phyloP scores from a whole-genome alignment of 2,888 invertebrate genomes.

The Noctua janthe region DNA sequence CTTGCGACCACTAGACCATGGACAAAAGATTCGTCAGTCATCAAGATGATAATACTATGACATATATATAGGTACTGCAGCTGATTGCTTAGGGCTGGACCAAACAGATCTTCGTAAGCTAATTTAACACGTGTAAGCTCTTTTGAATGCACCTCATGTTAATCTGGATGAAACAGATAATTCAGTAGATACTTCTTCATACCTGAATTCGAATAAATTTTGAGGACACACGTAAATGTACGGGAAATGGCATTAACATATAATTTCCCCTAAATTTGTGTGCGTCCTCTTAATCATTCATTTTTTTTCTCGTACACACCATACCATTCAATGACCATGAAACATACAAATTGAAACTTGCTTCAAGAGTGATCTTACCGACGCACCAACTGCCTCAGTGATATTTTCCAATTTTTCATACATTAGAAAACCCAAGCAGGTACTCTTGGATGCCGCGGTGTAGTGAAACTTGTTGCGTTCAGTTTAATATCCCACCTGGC shows the following conservation, averaged over 20 bases:
- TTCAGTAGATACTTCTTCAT: neutral
- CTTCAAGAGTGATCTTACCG: neutral
- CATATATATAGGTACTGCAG: no score
- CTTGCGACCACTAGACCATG: neutral
- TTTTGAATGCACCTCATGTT: no score
- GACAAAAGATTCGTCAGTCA: neutral
- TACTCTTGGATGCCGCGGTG: neutral
- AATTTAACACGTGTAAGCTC: no score
- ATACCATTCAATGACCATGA: neutral
- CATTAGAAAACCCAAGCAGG: conserved; percentile 9
- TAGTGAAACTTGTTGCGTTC: conserved; percentile 64
- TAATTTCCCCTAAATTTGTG: neutral
- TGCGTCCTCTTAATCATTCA: neutral
- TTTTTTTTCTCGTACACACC: neutral
- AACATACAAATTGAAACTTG: neutral
- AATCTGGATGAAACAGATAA: neutral
- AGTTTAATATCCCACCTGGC: conserved; percentile 71
- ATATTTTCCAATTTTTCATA: neutral
- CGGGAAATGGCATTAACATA: neutral
- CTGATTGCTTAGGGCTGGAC: neutral
- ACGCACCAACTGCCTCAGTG: neutral
- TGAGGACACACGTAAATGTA: no score
- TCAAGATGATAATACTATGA: no score
- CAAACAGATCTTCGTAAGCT: no score
- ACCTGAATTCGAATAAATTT: neutral